Evolutionary conservation across 92 coral and sea anemone genomes (phyloP), one percentile per base, ranked within the genome.

Genomic region (Phenganax subtilis): DNA sequence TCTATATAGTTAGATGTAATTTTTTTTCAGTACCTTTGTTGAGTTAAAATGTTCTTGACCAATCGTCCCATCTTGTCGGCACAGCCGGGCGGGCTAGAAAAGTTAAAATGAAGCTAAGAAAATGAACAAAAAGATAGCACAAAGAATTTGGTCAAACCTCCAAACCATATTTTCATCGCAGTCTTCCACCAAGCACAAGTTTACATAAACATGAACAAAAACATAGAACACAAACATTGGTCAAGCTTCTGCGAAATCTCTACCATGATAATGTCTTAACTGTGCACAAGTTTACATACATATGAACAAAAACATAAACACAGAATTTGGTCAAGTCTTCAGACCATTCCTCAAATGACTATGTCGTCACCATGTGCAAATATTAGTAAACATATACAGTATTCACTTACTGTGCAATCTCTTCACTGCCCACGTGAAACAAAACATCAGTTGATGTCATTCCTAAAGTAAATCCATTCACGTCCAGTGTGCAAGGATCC

Each of bases 31-130:
- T 85, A 93, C 98, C 93, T 89, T 81, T 93, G 97, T 79, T 93
- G 98, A 71, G 89, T 80, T 37, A 93, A 87, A 79, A 93, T 80
- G 65, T 93, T 93, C 85, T 88, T 93, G 47, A 93, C 97, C 53
- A 93, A 88, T 54, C 98, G 86, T 54, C 98, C 96, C 84, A 93
- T 90, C 81, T 96, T 87, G 92, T 93, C 98, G 59, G 98, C 88
- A 10, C 97, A 90, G 20, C 98, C 98, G 30, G 97, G 98, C 28
- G 98, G 97, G 58, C 97, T 93, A 79, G 55, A 84, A 65, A 25
- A 57, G 59, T 77, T 15, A 80, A 20, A 53, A 54, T 0, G 16
- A 69, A 17, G 31, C 2, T 17, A 2, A 65, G 10, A 1, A 9
- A 1, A 9, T 11, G 25, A 65, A 2, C 2, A 37, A 5, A 37